A percentile compares a stretch with the other conserved stretches of the same genome.
Conservation (phyloP, 2,888 invertebrate species). For the Cerastis leucographa region DNA sequence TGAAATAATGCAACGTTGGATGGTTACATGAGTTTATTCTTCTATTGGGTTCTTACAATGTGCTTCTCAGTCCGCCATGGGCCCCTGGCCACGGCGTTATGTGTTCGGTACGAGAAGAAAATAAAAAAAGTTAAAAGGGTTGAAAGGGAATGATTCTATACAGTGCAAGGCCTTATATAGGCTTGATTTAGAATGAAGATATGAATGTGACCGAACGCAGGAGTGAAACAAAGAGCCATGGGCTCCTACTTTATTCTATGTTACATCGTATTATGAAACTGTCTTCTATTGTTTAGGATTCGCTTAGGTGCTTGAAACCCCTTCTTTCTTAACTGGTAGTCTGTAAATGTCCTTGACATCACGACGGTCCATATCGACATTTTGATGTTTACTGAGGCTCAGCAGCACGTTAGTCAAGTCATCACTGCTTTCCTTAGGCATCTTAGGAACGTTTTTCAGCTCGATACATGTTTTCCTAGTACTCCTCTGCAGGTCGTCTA, state of each 20-base stretch:
- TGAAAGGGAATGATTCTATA: too few species aligned
- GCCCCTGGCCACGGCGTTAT: too few species aligned
- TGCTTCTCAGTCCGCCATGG: too few species aligned
- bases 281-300: conserved; percentile 10
- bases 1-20: too few species aligned
- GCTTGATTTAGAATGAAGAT: too few species aligned
- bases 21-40: too few species aligned
- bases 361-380: conserved; percentile 5
- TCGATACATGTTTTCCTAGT: conserved; percentile 16
- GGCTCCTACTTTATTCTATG: not conserved
- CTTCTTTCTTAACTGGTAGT: not conserved
- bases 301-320: not conserved
- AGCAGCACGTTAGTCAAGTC: conserved; percentile 14
- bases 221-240: not conserved
- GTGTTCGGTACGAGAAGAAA: too few species aligned
- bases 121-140: too few species aligned
- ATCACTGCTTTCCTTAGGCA: conserved; percentile 5
- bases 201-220: too few species aligned
- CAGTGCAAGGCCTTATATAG: too few species aligned
- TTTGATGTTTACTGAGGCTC: not conserved
- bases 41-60: too few species aligned
- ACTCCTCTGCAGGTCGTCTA: not conserved
- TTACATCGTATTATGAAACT: not conserved
- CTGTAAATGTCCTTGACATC: conserved; percentile 20
- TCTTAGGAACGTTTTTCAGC: conserved; percentile 12